phyloP scores from a whole-genome alignment of 2,113 vertebrate species.

The Neopipo cinnamomea region DNA sequence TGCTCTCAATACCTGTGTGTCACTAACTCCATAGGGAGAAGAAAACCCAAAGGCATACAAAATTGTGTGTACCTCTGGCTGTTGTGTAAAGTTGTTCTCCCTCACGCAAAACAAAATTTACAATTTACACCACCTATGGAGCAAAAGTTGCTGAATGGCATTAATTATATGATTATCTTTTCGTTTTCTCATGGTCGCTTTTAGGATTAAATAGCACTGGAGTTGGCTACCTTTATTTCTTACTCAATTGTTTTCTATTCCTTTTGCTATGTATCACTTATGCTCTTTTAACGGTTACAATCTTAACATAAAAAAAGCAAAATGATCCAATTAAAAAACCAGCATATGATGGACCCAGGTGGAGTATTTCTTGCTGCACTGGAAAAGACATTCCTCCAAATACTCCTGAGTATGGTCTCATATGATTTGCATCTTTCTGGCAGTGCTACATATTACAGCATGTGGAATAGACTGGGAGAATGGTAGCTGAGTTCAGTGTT shows the following conservation, averaged over 20 bases:
- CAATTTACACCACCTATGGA: not conserved
- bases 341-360: not conserved
- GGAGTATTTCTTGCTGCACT: not conserved
- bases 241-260: not conserved
- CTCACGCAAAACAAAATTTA: not conserved
- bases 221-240: not conserved
- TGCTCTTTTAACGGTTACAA: not conserved
- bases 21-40: not conserved
- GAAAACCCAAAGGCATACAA: fast-evolving
- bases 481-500: not conserved
- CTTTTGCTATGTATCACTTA: not conserved
- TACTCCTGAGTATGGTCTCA: not conserved
- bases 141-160: not conserved
- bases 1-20: fast-evolving
- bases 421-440: not conserved
- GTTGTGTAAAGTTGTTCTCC: not conserved
- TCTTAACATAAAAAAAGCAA: not conserved
- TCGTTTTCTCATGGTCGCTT: not conserved
- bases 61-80: not conserved
- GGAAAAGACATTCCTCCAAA: not conserved
- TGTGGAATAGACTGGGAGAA: not conserved
- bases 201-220: not conserved
- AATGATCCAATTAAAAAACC: not conserved
- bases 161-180: not conserved
- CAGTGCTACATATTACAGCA: not conserved